A percentile compares a stretch with the other conserved stretches of the same genome.
phyloP scores from a whole-genome alignment of 2,113 vertebrate species.

The Dipodomys merriami region DNA sequence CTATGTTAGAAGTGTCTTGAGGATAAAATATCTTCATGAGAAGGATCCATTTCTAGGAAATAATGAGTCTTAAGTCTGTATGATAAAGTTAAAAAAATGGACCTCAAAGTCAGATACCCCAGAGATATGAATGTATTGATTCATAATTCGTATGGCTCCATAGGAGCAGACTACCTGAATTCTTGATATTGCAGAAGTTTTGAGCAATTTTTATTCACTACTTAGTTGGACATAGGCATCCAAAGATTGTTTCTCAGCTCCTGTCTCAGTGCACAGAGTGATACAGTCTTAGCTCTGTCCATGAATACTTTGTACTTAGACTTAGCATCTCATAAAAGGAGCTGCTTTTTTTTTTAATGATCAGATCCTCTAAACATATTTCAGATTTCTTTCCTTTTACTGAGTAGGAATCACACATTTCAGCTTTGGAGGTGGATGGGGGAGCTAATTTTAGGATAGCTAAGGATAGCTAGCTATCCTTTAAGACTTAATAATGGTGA shows the following conservation, averaged over 20 bases:
- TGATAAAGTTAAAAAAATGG: constrained; percentile 13
- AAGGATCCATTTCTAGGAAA: constrained; percentile 33
- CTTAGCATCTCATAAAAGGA: not conserved
- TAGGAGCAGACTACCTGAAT: constrained; percentile 4
- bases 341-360: not conserved
- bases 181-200: constrained; percentile 53
- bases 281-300: not conserved
- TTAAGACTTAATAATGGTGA: not conserved
- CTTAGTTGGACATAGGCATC: not conserved
- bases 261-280: not conserved
- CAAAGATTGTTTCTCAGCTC: not conserved
- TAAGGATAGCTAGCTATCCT: not conserved
- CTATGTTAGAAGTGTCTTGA: constrained; percentile 37
- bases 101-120: not conserved
- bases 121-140: constrained; percentile 19
- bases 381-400: not conserved
- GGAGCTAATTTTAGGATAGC: not conserved
- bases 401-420: constrained; percentile 4
- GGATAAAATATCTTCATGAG: not conserved
- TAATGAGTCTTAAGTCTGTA: constrained; percentile 48
- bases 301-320: not conserved
- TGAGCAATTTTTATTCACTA: not conserved
- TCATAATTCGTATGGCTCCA: not conserved
- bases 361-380: not conserved
- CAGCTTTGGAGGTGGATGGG: not conserved